Evolutionary conservation across 2,113 vertebrate genomes (phyloP).

Genomic region (Sigmodon hispidus): DNA sequence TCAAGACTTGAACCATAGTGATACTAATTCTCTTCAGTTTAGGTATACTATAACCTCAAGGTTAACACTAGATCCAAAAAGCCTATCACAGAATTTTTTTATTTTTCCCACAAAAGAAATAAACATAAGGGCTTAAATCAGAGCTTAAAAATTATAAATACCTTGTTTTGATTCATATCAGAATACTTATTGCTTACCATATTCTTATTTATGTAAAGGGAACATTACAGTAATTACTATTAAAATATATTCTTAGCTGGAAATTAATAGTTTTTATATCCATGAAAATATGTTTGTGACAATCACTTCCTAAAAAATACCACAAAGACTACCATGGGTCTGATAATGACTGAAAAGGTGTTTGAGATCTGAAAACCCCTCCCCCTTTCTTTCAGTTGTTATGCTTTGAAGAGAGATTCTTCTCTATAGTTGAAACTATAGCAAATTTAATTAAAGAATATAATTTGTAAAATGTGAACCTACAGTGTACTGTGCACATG

Average conservation of each 20-base stretch:
- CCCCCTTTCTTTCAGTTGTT: background rate
- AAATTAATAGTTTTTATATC: constrained; percentile 10
- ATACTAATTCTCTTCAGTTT: background rate
- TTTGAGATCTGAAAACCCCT: rapidly evolving
- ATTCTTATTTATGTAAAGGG: background rate
- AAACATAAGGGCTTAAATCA: background rate
- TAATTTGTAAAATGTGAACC: background rate
- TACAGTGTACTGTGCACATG: background rate
- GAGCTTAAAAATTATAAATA: background rate
- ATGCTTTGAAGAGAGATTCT: background rate
- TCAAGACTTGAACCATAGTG: background rate
- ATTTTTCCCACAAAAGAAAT: background rate
- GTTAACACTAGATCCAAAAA: background rate
- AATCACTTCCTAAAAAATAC: background rate
- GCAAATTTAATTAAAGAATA: background rate
- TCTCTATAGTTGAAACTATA: background rate
- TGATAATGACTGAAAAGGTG: background rate
- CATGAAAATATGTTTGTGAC: background rate
- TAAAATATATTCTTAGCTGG: background rate
- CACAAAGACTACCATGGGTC: too few relatives aligned
- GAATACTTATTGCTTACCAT: background rate
- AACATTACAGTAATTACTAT: background rate
- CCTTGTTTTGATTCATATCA: background rate
- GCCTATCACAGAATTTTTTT: background rate
- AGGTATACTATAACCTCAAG: background rate